Evolutionary conservation across 92 coral and sea anemone genomes (phyloP).

Genomic region (Epizoanthus fatuus): DNA sequence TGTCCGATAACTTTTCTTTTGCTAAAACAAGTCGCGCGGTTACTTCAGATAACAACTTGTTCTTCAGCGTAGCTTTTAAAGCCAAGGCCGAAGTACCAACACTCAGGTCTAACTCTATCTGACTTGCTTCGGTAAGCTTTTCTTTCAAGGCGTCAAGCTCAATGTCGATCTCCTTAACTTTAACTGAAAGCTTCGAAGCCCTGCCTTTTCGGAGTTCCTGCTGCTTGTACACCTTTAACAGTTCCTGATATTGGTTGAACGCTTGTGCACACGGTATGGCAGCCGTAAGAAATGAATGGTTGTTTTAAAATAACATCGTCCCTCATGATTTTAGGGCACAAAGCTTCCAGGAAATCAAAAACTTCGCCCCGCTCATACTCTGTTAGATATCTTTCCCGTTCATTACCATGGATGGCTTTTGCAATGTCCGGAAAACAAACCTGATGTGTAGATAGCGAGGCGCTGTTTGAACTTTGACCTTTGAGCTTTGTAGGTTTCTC

Average conservation of each 20-base stretch:
- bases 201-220: not conserved
- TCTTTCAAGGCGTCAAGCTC: not conserved
- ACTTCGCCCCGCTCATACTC: slow-evolving; percentile 13
- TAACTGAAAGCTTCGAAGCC: not conserved
- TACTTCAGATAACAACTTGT: not conserved
- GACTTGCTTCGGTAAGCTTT: not conserved
- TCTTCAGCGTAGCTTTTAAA: slow-evolving; percentile 9
- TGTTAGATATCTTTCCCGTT: slow-evolving; percentile 9
- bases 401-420: slow-evolving; percentile 21
- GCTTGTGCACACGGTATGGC: slow-evolving; percentile 4
- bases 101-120: slow-evolving; percentile 3
- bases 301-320: slow-evolving; percentile 10
- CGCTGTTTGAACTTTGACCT: slow-evolving; percentile 21
- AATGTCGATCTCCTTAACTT: not conserved
- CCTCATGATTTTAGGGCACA: slow-evolving; percentile 29
- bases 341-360: slow-evolving; percentile 12
- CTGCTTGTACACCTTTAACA: not conserved
- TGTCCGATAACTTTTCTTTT: not conserved
- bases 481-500: slow-evolving; percentile 2
- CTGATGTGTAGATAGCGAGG: not conserved
- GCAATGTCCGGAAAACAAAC: slow-evolving; percentile 11
- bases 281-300: slow-evolving; percentile 3
- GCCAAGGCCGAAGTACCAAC: slow-evolving; percentile 5
- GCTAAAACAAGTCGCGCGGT: not conserved
- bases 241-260: not conserved